These are phyloP conservation scores for Zaprionus ornatus DNA, from an alignment of 1,140 invertebrate species.

Conservation along the genomic window DNA sequence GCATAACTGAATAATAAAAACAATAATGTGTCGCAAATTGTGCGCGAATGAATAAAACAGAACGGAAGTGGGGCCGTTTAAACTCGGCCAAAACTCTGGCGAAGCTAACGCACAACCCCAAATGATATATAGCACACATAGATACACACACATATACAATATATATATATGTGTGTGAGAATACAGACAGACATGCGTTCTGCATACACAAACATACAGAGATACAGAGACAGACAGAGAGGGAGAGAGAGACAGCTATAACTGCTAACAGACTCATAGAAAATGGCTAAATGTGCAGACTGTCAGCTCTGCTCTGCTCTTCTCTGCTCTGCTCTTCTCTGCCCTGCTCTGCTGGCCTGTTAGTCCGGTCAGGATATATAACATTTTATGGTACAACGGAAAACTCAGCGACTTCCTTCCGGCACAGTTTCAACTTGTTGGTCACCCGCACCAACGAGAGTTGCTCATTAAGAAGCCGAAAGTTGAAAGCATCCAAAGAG, in stretches of 20 bases:
- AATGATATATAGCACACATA: background rate
- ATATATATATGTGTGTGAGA: background rate
- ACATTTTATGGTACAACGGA: constrained; percentile 78
- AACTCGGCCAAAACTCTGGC: constrained; percentile 42
- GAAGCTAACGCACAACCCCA: constrained; percentile 39
- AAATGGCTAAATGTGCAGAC: constrained; percentile 57
- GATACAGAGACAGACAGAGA: background rate
- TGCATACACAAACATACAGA: constrained; percentile 1
- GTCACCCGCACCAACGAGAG: constrained; percentile 22
- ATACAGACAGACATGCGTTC: background rate
- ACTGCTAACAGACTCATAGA: constrained; percentile 17
- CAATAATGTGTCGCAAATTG: constrained; percentile 79
- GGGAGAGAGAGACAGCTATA: background rate
- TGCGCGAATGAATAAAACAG: constrained; percentile 78
- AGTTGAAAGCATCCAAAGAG: background rate
- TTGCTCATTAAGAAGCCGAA: constrained; percentile 21
- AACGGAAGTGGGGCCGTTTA: constrained; percentile 76
- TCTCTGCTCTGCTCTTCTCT: background rate
- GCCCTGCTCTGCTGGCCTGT: background rate
- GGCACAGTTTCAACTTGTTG: constrained; percentile 61
- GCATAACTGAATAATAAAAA: constrained; percentile 70
- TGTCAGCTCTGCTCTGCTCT: background rate
- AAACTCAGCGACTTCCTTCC: constrained; percentile 75
- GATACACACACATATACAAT: background rate
- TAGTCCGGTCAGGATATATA: constrained; percentile 61